Evolutionary conservation across 53 echinoderm and acorn worm genomes (phyloP).

Genomic region (Echinarachnius parma): DNA sequence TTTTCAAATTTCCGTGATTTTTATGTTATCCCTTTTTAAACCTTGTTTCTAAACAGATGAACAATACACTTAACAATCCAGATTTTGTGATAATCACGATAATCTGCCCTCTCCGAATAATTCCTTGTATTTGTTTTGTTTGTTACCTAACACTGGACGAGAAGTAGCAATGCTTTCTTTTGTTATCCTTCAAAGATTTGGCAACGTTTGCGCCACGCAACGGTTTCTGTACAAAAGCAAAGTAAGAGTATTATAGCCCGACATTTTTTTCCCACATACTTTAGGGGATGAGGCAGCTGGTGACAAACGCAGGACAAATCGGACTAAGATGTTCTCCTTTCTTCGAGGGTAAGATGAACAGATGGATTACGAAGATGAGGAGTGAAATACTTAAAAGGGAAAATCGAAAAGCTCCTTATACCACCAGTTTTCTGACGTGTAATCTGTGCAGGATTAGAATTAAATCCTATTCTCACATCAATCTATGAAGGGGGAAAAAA

Average conservation of each 20-base stretch:
- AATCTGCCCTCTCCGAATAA: conserved; percentile 29
- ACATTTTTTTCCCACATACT: conserved; percentile 23
- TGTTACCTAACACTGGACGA: conserved; percentile 23
- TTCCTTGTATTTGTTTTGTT: conserved; percentile 21
- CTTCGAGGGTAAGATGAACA: conserved; percentile 23
- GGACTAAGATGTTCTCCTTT: conserved; percentile 30
- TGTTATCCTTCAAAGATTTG: conserved; percentile 25
- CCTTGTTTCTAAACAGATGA: no score
- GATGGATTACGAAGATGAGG: conserved; percentile 30
- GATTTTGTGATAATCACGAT: no score
- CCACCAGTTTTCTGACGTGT: no score
- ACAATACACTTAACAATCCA: no score
- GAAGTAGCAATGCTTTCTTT: conserved; percentile 31
- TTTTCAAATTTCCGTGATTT: no score
- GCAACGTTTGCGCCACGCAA: conserved; percentile 27
- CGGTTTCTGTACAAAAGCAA: not conserved
- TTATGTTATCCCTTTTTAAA: no score
- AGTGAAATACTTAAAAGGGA: conserved; percentile 13
- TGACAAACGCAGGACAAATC: conserved; percentile 26
- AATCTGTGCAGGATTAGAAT: conserved; percentile 23
- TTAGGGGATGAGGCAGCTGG: conserved; percentile 22
- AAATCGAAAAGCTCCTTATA: conserved; percentile 28
- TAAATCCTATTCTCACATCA: no score
- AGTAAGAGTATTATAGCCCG: no score
- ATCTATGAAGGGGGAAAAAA: no score